phyloP scores from a whole-genome alignment of 2,888 invertebrate species.

The Kuschelorhynchus macadamiae region DNA sequence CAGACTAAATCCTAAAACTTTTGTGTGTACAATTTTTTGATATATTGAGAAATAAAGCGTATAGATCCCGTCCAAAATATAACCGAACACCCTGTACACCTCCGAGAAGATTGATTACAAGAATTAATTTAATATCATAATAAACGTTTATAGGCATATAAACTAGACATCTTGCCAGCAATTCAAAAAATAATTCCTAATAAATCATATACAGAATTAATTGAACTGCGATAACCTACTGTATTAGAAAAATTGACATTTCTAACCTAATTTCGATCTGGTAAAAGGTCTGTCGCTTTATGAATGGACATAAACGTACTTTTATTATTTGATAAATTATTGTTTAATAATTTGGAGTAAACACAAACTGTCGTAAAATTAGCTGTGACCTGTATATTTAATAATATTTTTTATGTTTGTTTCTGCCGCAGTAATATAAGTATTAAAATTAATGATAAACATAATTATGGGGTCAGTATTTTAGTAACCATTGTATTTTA shows the following conservation, averaged over 20 bases:
- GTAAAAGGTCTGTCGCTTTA: slow-evolving; percentile 10
- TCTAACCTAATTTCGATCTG: slow-evolving; percentile 26
- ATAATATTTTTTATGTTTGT: neutral
- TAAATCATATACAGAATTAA: slow-evolving; percentile 32
- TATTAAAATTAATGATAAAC: too few relatives aligned
- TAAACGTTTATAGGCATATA: slow-evolving; percentile 12
- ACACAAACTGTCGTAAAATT: neutral
- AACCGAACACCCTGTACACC: too few relatives aligned
- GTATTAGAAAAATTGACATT: slow-evolving; percentile 31
- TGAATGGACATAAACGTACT: slow-evolving; percentile 21
- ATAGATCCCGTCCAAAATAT: too few relatives aligned
- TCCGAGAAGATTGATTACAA: neutral
- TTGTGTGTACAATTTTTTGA: too few relatives aligned
- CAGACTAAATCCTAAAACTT: too few relatives aligned
- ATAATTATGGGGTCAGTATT: neutral
- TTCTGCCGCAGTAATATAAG: neutral
- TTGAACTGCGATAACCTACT: slow-evolving; percentile 33
- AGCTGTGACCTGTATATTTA: neutral
- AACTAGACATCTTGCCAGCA: slow-evolving; percentile 23
- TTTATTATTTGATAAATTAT: slow-evolving; percentile 7
- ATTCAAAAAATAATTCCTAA: slow-evolving; percentile 25
- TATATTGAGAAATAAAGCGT: too few relatives aligned
- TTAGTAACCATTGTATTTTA: too few relatives aligned
- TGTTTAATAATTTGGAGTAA: slow-evolving; percentile 3
- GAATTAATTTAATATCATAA: slow-evolving; percentile 24